A percentile compares a stretch with the other conserved stretches of the same genome.
phyloP scores from a whole-genome alignment of 2,113 vertebrate species.

The Ranitomeya variabilis region DNA sequence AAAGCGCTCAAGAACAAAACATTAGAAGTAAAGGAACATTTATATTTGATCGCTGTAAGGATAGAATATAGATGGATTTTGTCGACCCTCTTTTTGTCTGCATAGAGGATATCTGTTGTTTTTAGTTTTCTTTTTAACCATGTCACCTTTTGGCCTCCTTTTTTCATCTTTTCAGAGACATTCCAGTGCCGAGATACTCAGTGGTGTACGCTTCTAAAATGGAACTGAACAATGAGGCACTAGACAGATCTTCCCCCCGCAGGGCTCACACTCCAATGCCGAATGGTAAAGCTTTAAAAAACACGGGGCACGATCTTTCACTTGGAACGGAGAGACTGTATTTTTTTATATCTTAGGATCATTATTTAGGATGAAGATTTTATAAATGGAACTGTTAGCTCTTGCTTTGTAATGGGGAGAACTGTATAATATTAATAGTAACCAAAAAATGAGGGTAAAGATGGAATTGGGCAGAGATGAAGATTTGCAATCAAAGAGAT shows the following conservation, averaged over 20 bases:
- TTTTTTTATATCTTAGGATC: not conserved
- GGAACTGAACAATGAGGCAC: slow-evolving; percentile 1
- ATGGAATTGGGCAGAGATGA: no score
- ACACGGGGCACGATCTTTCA: not conserved
- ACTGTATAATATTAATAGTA: no score
- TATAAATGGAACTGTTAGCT: not conserved
- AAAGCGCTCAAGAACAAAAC: not conserved
- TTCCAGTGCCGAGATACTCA: slow-evolving; percentile 18
- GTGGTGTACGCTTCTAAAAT: slow-evolving; percentile 2
- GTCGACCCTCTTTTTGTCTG: slow-evolving; percentile 3
- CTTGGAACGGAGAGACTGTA: not conserved
- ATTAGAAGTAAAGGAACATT: not conserved
- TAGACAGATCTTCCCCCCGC: slow-evolving; percentile 10
- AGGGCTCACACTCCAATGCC: not conserved
- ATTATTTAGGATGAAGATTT: not conserved
- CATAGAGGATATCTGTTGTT: slow-evolving; percentile 19
- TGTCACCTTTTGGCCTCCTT: slow-evolving; percentile 26
- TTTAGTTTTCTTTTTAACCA: slow-evolving; percentile 12
- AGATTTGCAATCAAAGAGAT: no score
- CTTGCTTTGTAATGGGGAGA: no score
- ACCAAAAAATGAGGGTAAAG: no score
- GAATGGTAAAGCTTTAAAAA: not conserved
- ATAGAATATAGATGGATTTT: not conserved
- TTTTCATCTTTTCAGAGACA: slow-evolving; percentile 29
- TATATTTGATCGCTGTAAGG: not conserved